Evolutionary conservation across 2,888 invertebrate genomes (phyloP).

Genomic region (Drosophila ezoana): DNA sequence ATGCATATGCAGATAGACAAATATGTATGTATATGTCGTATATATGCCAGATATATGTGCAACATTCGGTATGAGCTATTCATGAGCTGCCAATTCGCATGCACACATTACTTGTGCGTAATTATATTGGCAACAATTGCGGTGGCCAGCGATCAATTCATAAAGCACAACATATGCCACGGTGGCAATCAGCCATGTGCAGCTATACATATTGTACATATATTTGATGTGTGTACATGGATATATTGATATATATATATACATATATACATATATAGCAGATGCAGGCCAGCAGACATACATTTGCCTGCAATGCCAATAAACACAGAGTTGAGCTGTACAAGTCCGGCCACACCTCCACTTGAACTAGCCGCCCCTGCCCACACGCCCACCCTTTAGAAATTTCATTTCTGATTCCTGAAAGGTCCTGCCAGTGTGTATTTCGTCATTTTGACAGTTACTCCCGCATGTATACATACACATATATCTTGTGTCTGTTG

Average conservation of each 20-base stretch:
- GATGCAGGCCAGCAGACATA: slow-evolving; percentile 1
- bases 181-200: slow-evolving; percentile 16
- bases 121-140: slow-evolving; percentile 46
- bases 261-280: slow-evolving; percentile 3
- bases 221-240: background rate
- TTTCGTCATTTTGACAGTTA: slow-evolving; percentile 50
- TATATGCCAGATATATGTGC: background rate
- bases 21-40: background rate
- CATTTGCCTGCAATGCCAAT: slow-evolving; percentile 41
- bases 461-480: background rate
- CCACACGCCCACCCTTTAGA: background rate
- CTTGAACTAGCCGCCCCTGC: background rate
- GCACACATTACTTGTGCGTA: slow-evolving; percentile 25
- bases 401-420: slow-evolving; percentile 8
- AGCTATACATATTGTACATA: background rate
- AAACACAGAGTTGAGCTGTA: background rate
- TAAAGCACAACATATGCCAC: slow-evolving; percentile 2
- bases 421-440: slow-evolving; percentile 2
- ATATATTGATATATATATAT: background rate
- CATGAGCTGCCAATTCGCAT: slow-evolving; percentile 46
- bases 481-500: slow-evolving; percentile 7
- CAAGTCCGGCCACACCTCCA: background rate
- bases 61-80: slow-evolving; percentile 16
- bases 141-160: slow-evolving; percentile 19
- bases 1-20: background rate